Base-by-base conservation (phyloP, 2,888 invertebrate species). In the Caenorhabditis doughertyi region DNA sequence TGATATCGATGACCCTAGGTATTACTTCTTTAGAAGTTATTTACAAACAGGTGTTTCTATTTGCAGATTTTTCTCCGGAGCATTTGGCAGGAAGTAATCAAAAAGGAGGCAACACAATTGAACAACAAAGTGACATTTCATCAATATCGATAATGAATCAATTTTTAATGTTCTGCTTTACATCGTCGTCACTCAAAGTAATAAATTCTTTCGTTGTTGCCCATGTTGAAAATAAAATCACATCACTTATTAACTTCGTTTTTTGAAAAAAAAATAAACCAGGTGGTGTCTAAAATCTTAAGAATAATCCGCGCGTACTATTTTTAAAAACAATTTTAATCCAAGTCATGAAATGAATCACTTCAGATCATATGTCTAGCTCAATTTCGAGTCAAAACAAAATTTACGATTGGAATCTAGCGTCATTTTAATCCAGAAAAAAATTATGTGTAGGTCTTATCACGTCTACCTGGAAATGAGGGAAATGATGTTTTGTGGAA, bases 61-160 rank as follows among this genome's bases (percentile, higher is more conserved):
- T 62, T 81, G 3, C 72, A 82, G 83, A 68, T 83, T 83, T 53
- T 83, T 79, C 65, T 79, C 79, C 29, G 83, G 83, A 21, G 74
- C 83, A 9, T 83, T 79, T 29, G 83, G 83, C 21, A 64, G 67
- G 39, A 83, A 80, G 32, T 83, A 60, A 79, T 4, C 16, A 27
- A 8, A 53, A 29, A 5, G 13, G 18, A 7, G 11, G 18, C 29
- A 25, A 35, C 16, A 25, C 27, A 29, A 21, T 13, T 49, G n/a
- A 39, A 39, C n/a, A 18, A 71, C 51, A 32, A 60, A 55, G 56
- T 65, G 47, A 74, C 74, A n/a, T 2, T 72, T 42, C 42, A 65
- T 73, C 73, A 64, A 65, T 39, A 56, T 73, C 73, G 55, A 65
- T 42, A 58, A 65, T 32, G 39, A 35, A 47, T 47, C 35, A 55